These are phyloP conservation scores for Hetaerina americana DNA, from an alignment of 1,140 invertebrate genomes.

Conservation along the genomic window DNA sequence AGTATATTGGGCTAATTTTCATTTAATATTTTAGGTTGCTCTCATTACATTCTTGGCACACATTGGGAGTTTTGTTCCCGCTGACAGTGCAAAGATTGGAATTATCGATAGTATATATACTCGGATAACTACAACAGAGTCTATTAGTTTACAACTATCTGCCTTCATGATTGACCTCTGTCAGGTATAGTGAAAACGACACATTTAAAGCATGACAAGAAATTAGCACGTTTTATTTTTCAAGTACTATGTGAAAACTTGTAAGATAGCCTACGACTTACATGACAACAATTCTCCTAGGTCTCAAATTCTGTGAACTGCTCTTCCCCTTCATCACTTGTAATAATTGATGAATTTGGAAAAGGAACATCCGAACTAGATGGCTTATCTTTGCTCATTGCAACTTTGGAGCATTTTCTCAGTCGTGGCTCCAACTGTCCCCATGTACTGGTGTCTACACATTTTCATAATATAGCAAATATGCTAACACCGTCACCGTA, in stretches of 20 bases:
- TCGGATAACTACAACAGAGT: slow-evolving; percentile 57
- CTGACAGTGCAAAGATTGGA: slow-evolving; percentile 53
- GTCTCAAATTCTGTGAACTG: slow-evolving; percentile 52
- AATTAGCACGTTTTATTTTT: slow-evolving; percentile 8
- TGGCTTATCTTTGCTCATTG: slow-evolving; percentile 53
- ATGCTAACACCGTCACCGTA: slow-evolving; percentile 34
- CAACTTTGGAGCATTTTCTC: slow-evolving; percentile 50
- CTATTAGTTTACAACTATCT: slow-evolving; percentile 64
- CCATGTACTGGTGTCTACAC: slow-evolving; percentile 62
- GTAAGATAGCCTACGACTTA: slow-evolving; percentile 10
- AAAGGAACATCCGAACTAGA: slow-evolving; percentile 69
- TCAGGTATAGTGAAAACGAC: slow-evolving; percentile 41
- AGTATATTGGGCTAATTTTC: background rate
- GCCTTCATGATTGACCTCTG: slow-evolving; percentile 73
- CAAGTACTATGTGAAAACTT: slow-evolving; percentile 11
- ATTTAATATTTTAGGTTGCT: slow-evolving; percentile 37
- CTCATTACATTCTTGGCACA: slow-evolving; percentile 72
- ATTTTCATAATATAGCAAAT: slow-evolving; percentile 50
- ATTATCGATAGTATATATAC: slow-evolving; percentile 59
- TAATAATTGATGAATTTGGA: slow-evolving; percentile 86
- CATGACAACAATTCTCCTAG: slow-evolving; percentile 28
- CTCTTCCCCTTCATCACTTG: slow-evolving; percentile 49
- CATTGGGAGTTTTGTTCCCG: slow-evolving; percentile 80
- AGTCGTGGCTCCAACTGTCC: slow-evolving; percentile 42
- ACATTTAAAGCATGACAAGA: slow-evolving; percentile 5